A percentile compares a stretch with the other conserved stretches of the same genome.
Conservation (phyloP, 2,797 vertebrate genomes). For the Microcaecilia unicolor region DNA sequence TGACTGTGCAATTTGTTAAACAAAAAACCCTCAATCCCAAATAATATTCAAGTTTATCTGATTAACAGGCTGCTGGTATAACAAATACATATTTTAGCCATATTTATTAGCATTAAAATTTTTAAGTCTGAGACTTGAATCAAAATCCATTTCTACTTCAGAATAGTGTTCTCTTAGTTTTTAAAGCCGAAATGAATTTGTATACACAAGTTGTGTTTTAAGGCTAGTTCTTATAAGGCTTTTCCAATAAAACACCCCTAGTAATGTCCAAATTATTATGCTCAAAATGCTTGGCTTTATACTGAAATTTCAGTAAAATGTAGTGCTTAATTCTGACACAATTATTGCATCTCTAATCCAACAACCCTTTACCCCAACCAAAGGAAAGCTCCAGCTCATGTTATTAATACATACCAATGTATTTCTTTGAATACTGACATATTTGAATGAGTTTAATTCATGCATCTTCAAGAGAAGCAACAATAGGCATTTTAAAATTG, state of each 20-base stretch:
- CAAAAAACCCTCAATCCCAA: slow-evolving; percentile 67
- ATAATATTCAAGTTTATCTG: slow-evolving; percentile 70
- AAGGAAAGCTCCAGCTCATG: background rate
- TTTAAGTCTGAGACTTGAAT: slow-evolving; percentile 9
- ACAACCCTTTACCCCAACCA: background rate
- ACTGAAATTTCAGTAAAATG: slow-evolving; percentile 11
- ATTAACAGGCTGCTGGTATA: slow-evolving; percentile 67
- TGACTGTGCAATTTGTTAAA: slow-evolving; percentile 73
- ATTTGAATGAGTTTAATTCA: slow-evolving; percentile 33
- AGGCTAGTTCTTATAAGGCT: slow-evolving; percentile 52
- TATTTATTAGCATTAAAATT: slow-evolving; percentile 42
- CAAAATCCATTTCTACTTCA: slow-evolving; percentile 6
- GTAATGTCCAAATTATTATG: slow-evolving; percentile 17
- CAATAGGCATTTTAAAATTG: too few relatives aligned
- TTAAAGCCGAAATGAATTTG: slow-evolving; percentile 30
- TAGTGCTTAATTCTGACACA: background rate
- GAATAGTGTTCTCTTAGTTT: slow-evolving; percentile 27
- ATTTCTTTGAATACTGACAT: slow-evolving; percentile 26
- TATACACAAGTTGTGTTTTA: slow-evolving; percentile 32
- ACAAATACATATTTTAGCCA: slow-evolving; percentile 54
- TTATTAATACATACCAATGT: slow-evolving; percentile 15
- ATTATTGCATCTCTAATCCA: slow-evolving; percentile 1
- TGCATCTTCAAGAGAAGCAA: slow-evolving; percentile 29
- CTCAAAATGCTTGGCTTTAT: slow-evolving; percentile 5
- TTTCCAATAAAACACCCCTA: slow-evolving; percentile 4